phyloP scores from a whole-genome alignment of 2,888 invertebrate species.

The Tribolium freemani region DNA sequence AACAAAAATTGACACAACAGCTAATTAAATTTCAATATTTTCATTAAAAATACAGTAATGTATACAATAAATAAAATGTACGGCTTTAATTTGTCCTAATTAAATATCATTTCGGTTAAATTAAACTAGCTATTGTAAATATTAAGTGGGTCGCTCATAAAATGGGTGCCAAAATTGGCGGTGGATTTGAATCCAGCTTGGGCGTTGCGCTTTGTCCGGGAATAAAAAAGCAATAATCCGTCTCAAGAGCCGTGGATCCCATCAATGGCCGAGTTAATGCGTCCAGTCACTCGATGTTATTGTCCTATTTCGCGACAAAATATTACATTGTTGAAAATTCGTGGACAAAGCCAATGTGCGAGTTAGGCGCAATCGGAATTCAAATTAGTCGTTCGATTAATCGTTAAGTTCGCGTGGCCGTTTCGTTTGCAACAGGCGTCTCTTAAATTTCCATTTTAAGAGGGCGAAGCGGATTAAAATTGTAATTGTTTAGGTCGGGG shows the following conservation, averaged over 20 bases:
- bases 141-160: no score
- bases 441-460: conserved; percentile 47
- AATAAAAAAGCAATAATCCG: conserved; percentile 36
- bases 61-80: no score
- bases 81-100: no score
- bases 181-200: background rate
- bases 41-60: no score
- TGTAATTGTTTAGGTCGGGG: conserved; percentile 51
- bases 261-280: conserved; percentile 32
- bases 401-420: conserved; percentile 21
- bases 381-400: conserved; percentile 25
- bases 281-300: conserved; percentile 30
- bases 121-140: no score
- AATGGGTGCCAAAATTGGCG: no score
- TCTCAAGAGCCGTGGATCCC: conserved; percentile 29
- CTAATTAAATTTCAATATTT: no score
- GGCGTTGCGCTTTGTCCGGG: conserved; percentile 9
- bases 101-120: no score
- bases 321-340: conserved; percentile 26
- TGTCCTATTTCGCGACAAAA: conserved; percentile 28
- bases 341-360: background rate
- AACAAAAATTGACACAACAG: no score
- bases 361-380: conserved; percentile 8
- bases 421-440: conserved; percentile 16
- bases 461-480: conserved; percentile 48